These are phyloP conservation scores for Cerceris rybyensis DNA, from an alignment of 2,888 invertebrate species.

Conservation along the genomic window DNA sequence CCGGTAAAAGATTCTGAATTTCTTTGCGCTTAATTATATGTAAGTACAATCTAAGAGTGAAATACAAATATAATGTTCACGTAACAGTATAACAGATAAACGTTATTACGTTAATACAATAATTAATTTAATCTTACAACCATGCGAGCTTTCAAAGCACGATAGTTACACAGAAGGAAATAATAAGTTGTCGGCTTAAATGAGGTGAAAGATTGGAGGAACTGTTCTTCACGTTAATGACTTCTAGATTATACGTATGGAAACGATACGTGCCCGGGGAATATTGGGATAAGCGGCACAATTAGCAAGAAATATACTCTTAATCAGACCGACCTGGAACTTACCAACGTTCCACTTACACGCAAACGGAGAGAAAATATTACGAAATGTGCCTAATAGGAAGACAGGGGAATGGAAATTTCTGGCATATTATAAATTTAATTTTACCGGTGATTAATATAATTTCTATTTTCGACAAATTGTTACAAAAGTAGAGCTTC, in stretches of 20 bases:
- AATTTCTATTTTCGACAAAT: slow-evolving; percentile 15
- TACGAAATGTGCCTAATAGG: not conserved
- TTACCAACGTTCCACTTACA: not conserved
- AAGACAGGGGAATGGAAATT: not conserved
- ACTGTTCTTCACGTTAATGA: not conserved
- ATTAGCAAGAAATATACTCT: slow-evolving; percentile 7
- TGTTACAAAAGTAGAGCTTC: not conserved
- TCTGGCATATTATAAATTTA: slow-evolving; percentile 10
- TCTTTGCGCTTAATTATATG: no score
- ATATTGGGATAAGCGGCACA: not conserved
- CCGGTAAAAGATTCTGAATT: no score
- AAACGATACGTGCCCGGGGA: not conserved
- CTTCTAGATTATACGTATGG: not conserved
- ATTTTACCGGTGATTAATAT: slow-evolving; percentile 13
- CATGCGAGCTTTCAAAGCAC: not conserved
- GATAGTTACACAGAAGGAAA: not conserved
- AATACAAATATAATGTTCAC: no score
- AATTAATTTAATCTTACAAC: not conserved
- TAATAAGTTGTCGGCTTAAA: not conserved
- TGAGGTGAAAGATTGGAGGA: no score
- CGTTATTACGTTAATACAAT: not conserved
- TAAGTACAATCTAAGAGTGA: no score
- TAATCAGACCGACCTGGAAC: not conserved
- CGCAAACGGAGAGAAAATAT: not conserved
- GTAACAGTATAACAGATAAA: not conserved